phyloP scores from a whole-genome alignment of 2,888 invertebrate species.

The Sarcophaga caerulescens region DNA sequence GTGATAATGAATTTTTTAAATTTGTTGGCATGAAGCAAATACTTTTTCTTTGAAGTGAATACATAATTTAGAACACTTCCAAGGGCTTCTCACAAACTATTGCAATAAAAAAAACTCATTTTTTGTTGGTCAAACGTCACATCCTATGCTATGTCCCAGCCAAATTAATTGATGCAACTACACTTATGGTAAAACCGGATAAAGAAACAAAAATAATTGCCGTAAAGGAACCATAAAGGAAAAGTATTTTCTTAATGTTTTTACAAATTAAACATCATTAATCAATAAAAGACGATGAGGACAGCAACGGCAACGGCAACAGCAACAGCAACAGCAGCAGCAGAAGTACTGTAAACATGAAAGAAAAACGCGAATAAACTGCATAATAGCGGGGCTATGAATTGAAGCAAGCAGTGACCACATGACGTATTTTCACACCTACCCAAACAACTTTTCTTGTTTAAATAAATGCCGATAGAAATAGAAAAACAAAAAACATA shows the following conservation, averaged over 20 bases:
- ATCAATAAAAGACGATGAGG: constrained; percentile 75
- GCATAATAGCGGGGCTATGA: neutral
- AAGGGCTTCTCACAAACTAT: no score
- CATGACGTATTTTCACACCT: constrained; percentile 76
- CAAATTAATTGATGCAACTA: constrained; percentile 23
- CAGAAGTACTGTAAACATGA: neutral
- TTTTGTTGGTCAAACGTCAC: no score
- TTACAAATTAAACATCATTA: constrained; percentile 76
- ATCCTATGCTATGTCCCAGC: neutral
- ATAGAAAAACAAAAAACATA: constrained; percentile 51
- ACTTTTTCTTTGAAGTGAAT: no score
- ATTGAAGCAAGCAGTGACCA: constrained; percentile 50
- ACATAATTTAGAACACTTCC: no score
- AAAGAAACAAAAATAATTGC: constrained; percentile 71
- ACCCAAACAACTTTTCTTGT: neutral
- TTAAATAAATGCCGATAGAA: neutral
- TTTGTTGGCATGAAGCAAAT: no score
- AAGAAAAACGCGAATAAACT: constrained; percentile 30
- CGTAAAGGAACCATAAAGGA: constrained; percentile 33
- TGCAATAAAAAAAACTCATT: no score
- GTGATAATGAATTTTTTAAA: no score
- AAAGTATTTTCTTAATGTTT: constrained; percentile 20
- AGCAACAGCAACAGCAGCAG: no score
- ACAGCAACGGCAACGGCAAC: constrained; percentile 67
- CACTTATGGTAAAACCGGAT: constrained; percentile 70